Conservation (phyloP, 2,888 invertebrate genomes). For the Clepsis dumicolana region DNA sequence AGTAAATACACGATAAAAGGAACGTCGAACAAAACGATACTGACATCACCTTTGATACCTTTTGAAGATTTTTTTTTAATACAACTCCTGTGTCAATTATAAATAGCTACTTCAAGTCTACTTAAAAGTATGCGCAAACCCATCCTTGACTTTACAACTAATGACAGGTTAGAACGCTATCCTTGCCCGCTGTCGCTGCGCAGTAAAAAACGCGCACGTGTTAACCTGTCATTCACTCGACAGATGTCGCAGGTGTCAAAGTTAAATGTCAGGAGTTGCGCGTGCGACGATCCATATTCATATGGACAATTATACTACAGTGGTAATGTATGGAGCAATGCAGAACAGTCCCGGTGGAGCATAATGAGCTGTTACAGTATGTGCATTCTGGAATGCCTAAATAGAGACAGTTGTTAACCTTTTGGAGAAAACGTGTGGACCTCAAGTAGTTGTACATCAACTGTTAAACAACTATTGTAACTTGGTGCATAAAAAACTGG, state of each 20-base stretch:
- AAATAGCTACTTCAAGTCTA: background rate
- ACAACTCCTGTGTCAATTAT: too few species aligned
- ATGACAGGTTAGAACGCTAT: slow-evolving; percentile 33
- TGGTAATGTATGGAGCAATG: slow-evolving; percentile 52
- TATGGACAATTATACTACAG: slow-evolving; percentile 45
- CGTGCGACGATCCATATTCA: slow-evolving; percentile 47
- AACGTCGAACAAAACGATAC: background rate
- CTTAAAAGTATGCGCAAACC: slow-evolving; percentile 14
- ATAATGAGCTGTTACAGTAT: slow-evolving; percentile 39
- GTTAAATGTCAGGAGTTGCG: slow-evolving; percentile 48
- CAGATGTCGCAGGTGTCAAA: slow-evolving; percentile 47
- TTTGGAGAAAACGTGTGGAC: background rate
- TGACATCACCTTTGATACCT: too few species aligned
- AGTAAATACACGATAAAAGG: background rate
- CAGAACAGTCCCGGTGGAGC: slow-evolving; percentile 40
- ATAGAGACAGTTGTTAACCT: slow-evolving; percentile 1
- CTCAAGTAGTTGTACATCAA: background rate
- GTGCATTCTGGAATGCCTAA: slow-evolving; percentile 7
- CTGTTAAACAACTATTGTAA: too few species aligned
- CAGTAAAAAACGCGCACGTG: slow-evolving; percentile 36
- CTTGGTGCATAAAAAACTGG: too few species aligned
- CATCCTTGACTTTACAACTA: slow-evolving; percentile 29
- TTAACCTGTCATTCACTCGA: slow-evolving; percentile 23
- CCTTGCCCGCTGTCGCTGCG: slow-evolving; percentile 13
- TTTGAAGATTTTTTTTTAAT: too few species aligned